Evolutionary conservation across 30 jellyfish, hydroid and myxozoan genomes (phyloP), one percentile per base, ranked within the genome.

Genomic region (Hydractinia echinata): DNA sequence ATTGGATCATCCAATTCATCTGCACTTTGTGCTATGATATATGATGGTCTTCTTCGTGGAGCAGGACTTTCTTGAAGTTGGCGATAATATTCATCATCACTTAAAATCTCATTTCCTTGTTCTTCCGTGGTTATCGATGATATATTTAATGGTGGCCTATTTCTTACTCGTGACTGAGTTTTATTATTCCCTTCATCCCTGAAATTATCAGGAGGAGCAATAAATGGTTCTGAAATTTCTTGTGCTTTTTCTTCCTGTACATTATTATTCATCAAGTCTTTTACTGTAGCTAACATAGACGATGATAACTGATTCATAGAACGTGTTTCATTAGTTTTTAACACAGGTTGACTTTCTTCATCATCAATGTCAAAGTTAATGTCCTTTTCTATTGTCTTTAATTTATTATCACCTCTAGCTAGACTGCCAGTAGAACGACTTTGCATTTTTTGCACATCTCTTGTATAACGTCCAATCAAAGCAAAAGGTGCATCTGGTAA

Each of bases 31-130:
- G 98, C 98, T 51, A 83, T 87, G 18, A 86, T 67, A 79, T 92
- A 92, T 5, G 98, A 92, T 55, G 98, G 94, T 7, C 98, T 84
- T 60, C 98, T 70, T 44, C 95, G 77, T 55, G 96, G 96, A 64
- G 85, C 96, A 82, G 87, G 86, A 16, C 87, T 66, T 39, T 61
- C 83, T 18, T 20, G 51, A 13, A 66, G 49, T 15, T 44, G 39
- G 15, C 60, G 44, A 55, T 50, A 53, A 53, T 13, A 55, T 51
- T 68, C 67, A 8, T 48, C 67, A 82, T 21, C 84, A 30, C 76
- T 83, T 5, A 67, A 14, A 1, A 50, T 10, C 15, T 48, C 16
- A 54, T 14, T 10, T n/a, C 55, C 44, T 39, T 30, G 51, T 77
- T 48, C 53, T 11, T 54, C 51, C 13, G 83, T 55, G 15, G 13